Percentiles rank a stretch among this genome's conserved stretches.
Conservation (phyloP, 2,797 vertebrate genomes). For the Atherinosoma microstoma region DNA sequence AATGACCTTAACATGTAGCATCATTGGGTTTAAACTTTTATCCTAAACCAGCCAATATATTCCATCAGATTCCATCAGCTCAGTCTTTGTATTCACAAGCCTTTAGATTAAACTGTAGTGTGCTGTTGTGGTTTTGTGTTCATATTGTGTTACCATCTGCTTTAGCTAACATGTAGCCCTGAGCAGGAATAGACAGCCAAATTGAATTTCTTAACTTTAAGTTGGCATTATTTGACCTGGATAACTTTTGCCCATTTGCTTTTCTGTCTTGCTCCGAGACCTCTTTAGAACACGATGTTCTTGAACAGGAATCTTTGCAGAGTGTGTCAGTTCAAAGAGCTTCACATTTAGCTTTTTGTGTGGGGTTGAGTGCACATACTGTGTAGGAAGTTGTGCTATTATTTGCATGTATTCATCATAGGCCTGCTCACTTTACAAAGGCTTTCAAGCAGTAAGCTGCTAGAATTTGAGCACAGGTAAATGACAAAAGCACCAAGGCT, state of each 20-base stretch:
- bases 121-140: not conserved
- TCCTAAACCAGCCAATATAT: slow-evolving; percentile 47
- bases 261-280: slow-evolving; percentile 11
- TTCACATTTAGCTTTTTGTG: slow-evolving; percentile 55
- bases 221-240: slow-evolving; percentile 12
- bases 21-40: slow-evolving; percentile 53
- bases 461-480: slow-evolving; percentile 70
- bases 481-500: slow-evolving; percentile 63
- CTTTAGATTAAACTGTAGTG: not conserved
- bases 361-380: slow-evolving; percentile 44
- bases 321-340: slow-evolving; percentile 40
- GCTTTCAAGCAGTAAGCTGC: slow-evolving; percentile 55
- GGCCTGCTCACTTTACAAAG: slow-evolving; percentile 45
- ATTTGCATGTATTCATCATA: slow-evolving; percentile 53
- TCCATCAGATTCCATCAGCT: slow-evolving; percentile 40
- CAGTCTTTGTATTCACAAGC: not conserved
- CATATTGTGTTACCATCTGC: not conserved
- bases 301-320: slow-evolving; percentile 27
- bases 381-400: slow-evolving; percentile 57
- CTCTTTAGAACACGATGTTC: slow-evolving; percentile 49
- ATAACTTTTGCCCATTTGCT: slow-evolving; percentile 16
- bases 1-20: slow-evolving; percentile 70
- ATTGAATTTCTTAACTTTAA: slow-evolving; percentile 25
- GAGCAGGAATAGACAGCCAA: not conserved
- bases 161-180: not conserved